Evolutionary conservation across 1,140 invertebrate species (phyloP).

Genomic region (Gonatopus flavifemur): DNA sequence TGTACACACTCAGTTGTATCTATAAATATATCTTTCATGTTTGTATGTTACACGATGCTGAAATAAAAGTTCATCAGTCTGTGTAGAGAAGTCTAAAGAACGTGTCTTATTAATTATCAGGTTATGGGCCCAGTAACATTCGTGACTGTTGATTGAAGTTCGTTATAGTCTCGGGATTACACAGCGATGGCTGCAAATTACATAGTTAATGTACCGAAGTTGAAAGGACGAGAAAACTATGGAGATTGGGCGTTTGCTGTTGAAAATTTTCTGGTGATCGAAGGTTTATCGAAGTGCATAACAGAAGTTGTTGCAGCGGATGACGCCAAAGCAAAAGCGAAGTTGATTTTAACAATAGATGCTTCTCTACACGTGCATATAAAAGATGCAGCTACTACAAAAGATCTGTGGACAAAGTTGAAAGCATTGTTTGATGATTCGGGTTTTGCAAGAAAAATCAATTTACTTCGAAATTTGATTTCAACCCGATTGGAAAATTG

Average conservation of each 20-base stretch:
- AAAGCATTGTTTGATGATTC: slow-evolving; percentile 30
- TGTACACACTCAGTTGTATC: no score
- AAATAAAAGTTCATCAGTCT: no score
- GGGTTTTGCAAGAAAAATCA: slow-evolving; percentile 31
- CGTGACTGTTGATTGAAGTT: no score
- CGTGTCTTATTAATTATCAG: no score
- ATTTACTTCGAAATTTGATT: slow-evolving; percentile 26
- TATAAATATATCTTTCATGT: no score
- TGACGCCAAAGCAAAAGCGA: background rate
- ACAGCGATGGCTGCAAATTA: background rate
- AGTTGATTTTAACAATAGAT: background rate
- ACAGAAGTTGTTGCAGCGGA: no score
- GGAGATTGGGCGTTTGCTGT: background rate
- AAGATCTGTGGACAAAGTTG: slow-evolving; percentile 30
- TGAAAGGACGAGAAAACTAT: background rate
- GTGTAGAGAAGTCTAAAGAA: no score
- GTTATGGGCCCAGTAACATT: no score
- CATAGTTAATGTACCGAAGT: background rate
- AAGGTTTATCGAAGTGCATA: slow-evolving; percentile 25
- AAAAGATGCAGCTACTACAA: background rate
- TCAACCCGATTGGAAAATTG: slow-evolving; percentile 27
- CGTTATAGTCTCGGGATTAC: no score
- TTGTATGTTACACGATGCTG: no score
- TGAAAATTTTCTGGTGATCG: background rate
- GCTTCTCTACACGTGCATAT: background rate